Base-by-base conservation (phyloP, 1,140 invertebrate species). In the Vanessa tameamea region DNA sequence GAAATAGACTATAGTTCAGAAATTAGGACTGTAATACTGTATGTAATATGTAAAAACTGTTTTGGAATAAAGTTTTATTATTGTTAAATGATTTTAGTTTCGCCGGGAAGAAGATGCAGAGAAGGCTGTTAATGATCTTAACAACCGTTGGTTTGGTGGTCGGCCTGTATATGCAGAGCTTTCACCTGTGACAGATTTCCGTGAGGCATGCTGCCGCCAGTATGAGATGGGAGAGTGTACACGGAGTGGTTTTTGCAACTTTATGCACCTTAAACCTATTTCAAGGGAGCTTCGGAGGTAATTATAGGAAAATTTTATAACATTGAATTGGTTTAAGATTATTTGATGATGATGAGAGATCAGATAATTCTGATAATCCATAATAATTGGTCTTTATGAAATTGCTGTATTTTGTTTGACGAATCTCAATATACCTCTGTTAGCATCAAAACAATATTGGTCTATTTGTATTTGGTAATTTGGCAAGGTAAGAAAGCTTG, bases 201-300 rank as follows among this genome's bases (percentile, higher is more conserved):
- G 99, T 84, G 99, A 99, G 94, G 99, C 99, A 23, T 99, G 99
- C 90, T 99, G 99, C 91, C 95, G 99, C 64, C 99, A 99, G 92
- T 99, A 99, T 93, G 99, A 99, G 94, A 99, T 99, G 97, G 98
- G 98, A 6, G 98, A 99, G 93, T 99, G 99, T 88, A 99, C 98
- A 1, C 94, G 99, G 70, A 99, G 98, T 86, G 99, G 99, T 61
- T 99, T 99, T 92, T 99, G 99, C 92, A 99, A 99, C 93, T 99
- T 99, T 90, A 99, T 99, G 99, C 99, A 99, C 89, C 94, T 99
- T 87, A 99, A 99, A 88, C 99, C 98, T 53, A 99, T 99, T 83
- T 99, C 98, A 0, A 93, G 98, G 78, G 98, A 98, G 86, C 90
- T 99, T 37, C 94, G 98, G 72, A 94, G 98, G 87, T 98, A 97